phyloP scores from a whole-genome alignment of 1,140 invertebrate genomes.

The Philopotamus ludificatus region DNA sequence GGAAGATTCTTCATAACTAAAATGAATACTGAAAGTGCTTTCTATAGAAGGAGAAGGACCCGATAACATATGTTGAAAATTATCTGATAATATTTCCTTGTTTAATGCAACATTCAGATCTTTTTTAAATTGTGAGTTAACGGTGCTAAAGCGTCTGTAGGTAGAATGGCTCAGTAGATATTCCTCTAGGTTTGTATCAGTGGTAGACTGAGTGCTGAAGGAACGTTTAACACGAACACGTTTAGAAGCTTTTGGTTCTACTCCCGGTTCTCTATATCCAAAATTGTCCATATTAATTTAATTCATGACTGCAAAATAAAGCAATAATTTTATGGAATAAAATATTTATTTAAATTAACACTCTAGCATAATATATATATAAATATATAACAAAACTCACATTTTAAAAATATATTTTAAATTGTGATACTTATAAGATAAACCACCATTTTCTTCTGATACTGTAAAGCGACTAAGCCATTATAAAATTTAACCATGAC shows the following conservation, averaged over 20 bases:
- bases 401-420: no score
- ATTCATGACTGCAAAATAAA: background rate
- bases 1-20: constrained; percentile 69
- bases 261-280: constrained; percentile 47
- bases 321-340: no score
- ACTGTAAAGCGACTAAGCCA: no score
- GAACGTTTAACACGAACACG: constrained; percentile 43
- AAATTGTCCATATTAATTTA: constrained; percentile 46
- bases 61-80: constrained; percentile 71
- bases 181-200: constrained; percentile 42
- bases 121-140: constrained; percentile 50
- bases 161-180: no score
- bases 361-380: no score
- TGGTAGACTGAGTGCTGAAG: constrained; percentile 46
- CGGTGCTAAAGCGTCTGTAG: constrained; percentile 49
- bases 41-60: constrained; percentile 70
- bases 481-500: no score
- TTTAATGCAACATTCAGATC: constrained; percentile 63
- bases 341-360: no score
- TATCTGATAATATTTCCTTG: constrained; percentile 62
- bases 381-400: no score
- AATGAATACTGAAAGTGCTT: constrained; percentile 71
- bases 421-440: no score
- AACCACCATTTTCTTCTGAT: no score
- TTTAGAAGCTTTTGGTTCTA: constrained; percentile 38